Evolutionary conservation across 2,888 invertebrate species (phyloP).

Genomic region (Carcina quercana): DNA sequence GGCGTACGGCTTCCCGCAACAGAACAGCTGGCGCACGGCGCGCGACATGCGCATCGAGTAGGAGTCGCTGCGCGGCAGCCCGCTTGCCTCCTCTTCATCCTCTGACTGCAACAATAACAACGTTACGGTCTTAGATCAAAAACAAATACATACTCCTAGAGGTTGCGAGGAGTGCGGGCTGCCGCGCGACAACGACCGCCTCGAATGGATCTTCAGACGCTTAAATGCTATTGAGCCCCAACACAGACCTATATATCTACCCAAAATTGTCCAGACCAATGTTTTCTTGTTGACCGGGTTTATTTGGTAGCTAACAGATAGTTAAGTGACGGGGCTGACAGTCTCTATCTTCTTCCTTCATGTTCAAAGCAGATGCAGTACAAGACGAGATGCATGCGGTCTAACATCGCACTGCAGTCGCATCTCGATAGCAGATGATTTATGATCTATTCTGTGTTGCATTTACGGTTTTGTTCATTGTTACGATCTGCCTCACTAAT

Average conservation of each 20-base stretch:
- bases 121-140: background rate
- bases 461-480: too few species aligned
- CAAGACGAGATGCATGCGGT: too few species aligned
- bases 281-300: background rate
- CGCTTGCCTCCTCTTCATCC: constrained; percentile 58
- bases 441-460: too few species aligned
- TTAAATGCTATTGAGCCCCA: too few species aligned
- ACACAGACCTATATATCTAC: background rate
- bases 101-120: constrained; percentile 39
- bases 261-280: background rate
- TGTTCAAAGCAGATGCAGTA: too few species aligned
- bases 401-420: too few species aligned
- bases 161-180: constrained; percentile 33
- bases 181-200: constrained; percentile 34
- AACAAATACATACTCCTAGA: constrained; percentile 2
- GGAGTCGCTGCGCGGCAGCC: constrained; percentile 62
- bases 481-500: too few species aligned
- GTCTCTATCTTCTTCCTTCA: too few species aligned
- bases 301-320: too few species aligned
- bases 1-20: constrained; percentile 51
- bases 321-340: too few species aligned
- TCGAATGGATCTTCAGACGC: too few species aligned
- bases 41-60: constrained; percentile 47
- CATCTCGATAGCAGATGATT: too few species aligned
- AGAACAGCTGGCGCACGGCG: constrained; percentile 53